Evolutionary conservation across 2,797 vertebrate genomes (phyloP).

Genomic region (Sebastes steindachneri): DNA sequence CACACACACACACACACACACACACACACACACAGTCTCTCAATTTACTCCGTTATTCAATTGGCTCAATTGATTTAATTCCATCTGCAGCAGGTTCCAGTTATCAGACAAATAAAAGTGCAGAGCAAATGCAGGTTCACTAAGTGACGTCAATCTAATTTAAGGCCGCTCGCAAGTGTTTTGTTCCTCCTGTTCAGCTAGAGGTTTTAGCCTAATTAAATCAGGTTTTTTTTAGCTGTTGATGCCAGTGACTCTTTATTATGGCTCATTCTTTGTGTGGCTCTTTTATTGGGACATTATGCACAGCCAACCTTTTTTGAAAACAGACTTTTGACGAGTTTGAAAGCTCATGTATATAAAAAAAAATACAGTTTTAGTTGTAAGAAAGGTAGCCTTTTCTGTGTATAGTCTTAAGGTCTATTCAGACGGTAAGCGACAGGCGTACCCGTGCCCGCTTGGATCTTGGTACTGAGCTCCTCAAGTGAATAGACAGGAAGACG

Average conservation of each 20-base stretch:
- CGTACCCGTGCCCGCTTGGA: too few species aligned
- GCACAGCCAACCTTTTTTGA: neutral
- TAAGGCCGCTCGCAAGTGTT: slow-evolving; percentile 20
- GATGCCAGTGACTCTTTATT: slow-evolving; percentile 6
- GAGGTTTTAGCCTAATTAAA: slow-evolving; percentile 41
- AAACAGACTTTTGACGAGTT: neutral
- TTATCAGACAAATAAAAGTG: slow-evolving; percentile 32
- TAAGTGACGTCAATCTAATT: slow-evolving; percentile 57
- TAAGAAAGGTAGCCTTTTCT: neutral
- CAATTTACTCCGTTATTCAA: slow-evolving; percentile 34
- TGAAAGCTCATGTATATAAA: neutral
- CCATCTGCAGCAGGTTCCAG: slow-evolving; percentile 41
- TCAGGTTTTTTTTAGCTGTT: neutral
- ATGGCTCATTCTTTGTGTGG: neutral
- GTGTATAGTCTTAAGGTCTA: neutral
- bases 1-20: neutral
- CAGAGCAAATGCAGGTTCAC: slow-evolving; percentile 32
- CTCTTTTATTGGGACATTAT: neutral
- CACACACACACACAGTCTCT: neutral
- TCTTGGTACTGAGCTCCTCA: too few species aligned
- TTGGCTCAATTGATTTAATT: slow-evolving; percentile 50
- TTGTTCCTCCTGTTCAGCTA: neutral
- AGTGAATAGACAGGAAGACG: too few species aligned
- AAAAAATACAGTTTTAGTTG: neutral
- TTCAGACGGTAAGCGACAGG: too few species aligned